Evolutionary conservation across 2,113 vertebrate species (phyloP).

Genomic region (Ammodytes marinus): DNA sequence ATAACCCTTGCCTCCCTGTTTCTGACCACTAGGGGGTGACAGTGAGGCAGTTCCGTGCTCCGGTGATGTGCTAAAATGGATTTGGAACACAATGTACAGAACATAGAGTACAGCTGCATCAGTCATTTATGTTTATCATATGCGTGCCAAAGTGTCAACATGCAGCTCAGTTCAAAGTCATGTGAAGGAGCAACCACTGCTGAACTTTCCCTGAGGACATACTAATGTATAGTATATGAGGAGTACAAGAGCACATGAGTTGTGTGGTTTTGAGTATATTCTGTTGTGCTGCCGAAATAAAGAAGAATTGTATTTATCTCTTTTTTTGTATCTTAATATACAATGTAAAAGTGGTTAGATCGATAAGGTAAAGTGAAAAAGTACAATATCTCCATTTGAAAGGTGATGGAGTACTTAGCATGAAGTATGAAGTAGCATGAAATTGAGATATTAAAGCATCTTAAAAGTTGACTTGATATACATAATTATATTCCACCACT

Average conservation of each 20-base stretch:
- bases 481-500: neutral
- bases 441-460: neutral
- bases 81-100: constrained; percentile 77
- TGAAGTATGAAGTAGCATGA: neutral
- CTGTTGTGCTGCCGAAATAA: neutral
- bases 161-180: neutral
- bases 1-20: neutral
- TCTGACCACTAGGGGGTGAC: constrained; percentile 65
- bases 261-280: neutral
- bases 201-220: neutral
- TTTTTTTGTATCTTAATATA: no score
- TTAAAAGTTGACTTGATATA: neutral
- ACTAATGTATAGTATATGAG: neutral
- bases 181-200: neutral
- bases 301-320: neutral
- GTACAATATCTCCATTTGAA: no score
- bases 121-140: neutral
- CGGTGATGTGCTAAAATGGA: neutral
- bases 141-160: constrained; percentile 12
- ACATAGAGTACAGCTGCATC: constrained; percentile 61
- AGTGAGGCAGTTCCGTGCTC: neutral
- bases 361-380: no score
- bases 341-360: no score
- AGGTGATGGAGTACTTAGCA: no score
- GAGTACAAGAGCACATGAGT: neutral